Percentiles rank a stretch among this genome's conserved stretches.
These are phyloP conservation scores for Brachionus paranguensis DNA, from an alignment of 1,140 invertebrate genomes.

Conservation along the genomic window DNA sequence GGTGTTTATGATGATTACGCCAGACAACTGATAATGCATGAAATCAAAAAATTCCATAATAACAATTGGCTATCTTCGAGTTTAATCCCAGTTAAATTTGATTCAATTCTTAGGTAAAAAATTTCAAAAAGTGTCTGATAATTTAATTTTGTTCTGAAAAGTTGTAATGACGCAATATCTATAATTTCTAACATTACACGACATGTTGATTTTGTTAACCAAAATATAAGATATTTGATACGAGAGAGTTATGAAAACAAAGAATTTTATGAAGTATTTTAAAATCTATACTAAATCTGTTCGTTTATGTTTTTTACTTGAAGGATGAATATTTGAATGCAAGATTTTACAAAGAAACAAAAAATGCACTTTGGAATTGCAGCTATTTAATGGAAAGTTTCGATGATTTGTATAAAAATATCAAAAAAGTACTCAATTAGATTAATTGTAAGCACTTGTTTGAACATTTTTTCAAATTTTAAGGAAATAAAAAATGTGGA, in stretches of 20 bases:
- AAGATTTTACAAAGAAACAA: not conserved
- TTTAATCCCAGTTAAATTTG: not conserved
- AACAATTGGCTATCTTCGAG: constrained; percentile 22
- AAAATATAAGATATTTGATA: constrained; percentile 21
- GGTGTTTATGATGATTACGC: not conserved
- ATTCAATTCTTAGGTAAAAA: not conserved
- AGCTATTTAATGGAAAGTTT: not conserved
- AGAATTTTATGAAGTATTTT: not conserved
- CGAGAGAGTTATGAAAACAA: not conserved
- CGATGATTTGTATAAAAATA: not conserved
- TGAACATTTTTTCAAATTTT: not conserved
- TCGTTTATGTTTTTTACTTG: not conserved
- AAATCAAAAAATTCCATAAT: not conserved
- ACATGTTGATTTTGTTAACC: constrained; percentile 19
- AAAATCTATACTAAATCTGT: not conserved
- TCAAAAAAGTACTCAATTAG: not conserved
- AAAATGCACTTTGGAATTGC: not conserved
- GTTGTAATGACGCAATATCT: not conserved
- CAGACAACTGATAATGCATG: not conserved
- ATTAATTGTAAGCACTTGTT: too few species aligned
- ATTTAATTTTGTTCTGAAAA: not conserved
- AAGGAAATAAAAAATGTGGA: not conserved
- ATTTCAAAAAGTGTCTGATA: not conserved
- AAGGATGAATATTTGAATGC: constrained; percentile 1
- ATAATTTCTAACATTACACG: constrained; percentile 5